These are phyloP conservation scores for Nyctibius grandis DNA, from an alignment of 2,797 vertebrate genomes.

Conservation along the genomic window DNA sequence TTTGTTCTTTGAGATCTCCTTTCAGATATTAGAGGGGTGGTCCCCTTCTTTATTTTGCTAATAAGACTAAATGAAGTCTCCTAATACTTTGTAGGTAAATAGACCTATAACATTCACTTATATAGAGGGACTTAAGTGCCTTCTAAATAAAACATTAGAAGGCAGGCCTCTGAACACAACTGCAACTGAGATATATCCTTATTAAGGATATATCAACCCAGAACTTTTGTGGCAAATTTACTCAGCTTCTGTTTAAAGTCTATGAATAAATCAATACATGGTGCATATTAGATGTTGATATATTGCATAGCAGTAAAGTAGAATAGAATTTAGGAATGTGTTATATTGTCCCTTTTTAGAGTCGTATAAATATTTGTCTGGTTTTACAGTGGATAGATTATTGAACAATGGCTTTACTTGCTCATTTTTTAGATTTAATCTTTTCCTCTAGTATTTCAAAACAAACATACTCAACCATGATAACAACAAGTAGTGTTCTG, in stretches of 20 bases:
- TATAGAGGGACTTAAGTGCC: background rate
- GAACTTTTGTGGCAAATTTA: background rate
- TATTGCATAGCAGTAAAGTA: background rate
- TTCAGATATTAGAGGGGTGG: background rate
- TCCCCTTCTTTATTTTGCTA: background rate
- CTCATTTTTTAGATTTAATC: background rate
- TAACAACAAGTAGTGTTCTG: background rate
- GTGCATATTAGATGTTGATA: background rate
- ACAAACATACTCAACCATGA: background rate
- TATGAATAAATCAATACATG: background rate
- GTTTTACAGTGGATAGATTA: background rate
- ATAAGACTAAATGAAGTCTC: background rate
- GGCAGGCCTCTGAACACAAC: background rate
- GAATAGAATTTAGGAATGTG: background rate
- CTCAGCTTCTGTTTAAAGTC: background rate
- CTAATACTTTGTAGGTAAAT: background rate
- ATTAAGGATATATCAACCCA: background rate
- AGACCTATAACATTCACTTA: background rate
- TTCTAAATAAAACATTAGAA: background rate
- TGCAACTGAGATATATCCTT: background rate
- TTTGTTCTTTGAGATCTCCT: background rate
- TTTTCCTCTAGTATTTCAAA: background rate
- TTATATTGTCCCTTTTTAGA: background rate
- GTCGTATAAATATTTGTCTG: background rate
- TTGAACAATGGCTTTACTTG: background rate